Conservation (phyloP, 1,140 invertebrate genomes). For the Drosophila truncata region DNA sequence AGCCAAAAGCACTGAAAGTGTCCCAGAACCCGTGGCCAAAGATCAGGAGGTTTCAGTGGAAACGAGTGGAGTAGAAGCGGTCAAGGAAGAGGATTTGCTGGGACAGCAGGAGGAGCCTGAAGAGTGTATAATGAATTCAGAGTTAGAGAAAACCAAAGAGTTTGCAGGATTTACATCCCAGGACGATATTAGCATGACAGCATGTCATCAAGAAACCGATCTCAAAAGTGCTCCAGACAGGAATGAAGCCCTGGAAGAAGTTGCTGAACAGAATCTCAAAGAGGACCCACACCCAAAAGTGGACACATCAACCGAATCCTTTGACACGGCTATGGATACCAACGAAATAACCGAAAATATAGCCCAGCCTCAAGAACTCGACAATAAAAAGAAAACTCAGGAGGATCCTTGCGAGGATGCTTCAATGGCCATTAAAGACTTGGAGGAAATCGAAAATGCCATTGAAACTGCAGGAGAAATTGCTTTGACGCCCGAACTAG, state of each 20-base stretch:
- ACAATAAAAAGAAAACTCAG: neutral
- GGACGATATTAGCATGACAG: constrained; percentile 1
- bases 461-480: constrained; percentile 4
- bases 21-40: neutral
- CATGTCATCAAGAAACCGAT: constrained; percentile 10
- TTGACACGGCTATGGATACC: constrained; percentile 10
- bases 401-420: neutral
- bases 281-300: neutral
- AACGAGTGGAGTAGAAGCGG: neutral
- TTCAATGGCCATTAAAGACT: constrained; percentile 5
- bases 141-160: constrained; percentile 42
- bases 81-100: neutral
- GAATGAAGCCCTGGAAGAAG: neutral
- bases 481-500: constrained; percentile 2
- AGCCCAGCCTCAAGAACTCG: neutral
- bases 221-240: constrained; percentile 16
- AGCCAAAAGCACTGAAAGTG: neutral
- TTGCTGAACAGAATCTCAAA: neutral
- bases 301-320: constrained; percentile 14
- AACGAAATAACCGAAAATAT: neutral
- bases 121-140: constrained; percentile 2
- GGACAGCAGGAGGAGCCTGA: neutral
- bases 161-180: constrained; percentile 1
- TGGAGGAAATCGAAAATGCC: neutral
- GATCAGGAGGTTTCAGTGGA: neutral